Percentiles rank a stretch among this genome's conserved stretches.
Conservation (phyloP, 2,888 invertebrate genomes). For the Polyommatus icarus region DNA sequence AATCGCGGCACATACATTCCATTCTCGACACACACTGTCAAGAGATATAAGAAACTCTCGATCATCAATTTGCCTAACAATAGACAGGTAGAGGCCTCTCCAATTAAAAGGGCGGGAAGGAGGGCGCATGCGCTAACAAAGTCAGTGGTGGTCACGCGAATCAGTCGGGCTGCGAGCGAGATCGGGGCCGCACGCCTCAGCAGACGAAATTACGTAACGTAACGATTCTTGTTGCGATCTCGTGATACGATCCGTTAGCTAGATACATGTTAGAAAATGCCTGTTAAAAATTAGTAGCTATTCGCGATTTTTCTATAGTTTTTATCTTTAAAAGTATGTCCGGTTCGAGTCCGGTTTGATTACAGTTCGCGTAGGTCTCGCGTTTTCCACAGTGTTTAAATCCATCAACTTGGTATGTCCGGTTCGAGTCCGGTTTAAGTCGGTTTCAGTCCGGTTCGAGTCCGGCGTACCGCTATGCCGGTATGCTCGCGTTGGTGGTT, state of each 20-base stretch:
- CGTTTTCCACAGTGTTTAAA: background rate
- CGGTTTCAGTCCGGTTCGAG: slow-evolving; percentile 31
- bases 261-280: background rate
- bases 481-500: slow-evolving; percentile 60
- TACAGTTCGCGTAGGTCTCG: no score
- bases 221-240: background rate
- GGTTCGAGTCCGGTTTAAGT: background rate
- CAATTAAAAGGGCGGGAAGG: slow-evolving; percentile 78
- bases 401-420: background rate
- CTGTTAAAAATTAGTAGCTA: background rate
- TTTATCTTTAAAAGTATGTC: background rate
- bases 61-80: slow-evolving; percentile 34
- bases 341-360: background rate
- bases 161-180: slow-evolving; percentile 58
- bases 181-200: background rate
- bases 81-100: slow-evolving; percentile 42
- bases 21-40: background rate
- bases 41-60: slow-evolving; percentile 19
- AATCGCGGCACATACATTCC: background rate
- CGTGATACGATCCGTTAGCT: background rate
- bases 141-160: slow-evolving; percentile 56
- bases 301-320: background rate
- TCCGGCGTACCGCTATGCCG: background rate
- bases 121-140: slow-evolving; percentile 60
- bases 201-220: slow-evolving; percentile 34